A percentile compares a stretch with the other conserved stretches of the same genome.
Conservation (phyloP, 2,113 vertebrate species). For the Bucco capensis region DNA sequence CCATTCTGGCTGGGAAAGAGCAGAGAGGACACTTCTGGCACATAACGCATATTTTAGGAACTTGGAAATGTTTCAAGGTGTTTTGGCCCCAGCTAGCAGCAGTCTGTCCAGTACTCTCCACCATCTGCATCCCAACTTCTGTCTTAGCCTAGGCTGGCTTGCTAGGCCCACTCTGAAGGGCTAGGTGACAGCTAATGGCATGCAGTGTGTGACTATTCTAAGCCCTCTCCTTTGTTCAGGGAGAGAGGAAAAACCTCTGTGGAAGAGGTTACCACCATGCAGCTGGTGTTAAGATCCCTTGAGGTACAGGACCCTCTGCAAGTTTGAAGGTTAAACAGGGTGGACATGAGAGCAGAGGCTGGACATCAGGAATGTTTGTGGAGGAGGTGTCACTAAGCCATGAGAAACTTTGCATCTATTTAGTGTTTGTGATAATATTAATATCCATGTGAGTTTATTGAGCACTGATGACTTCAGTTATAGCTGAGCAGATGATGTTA, state of each 20-base stretch:
- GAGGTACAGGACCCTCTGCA: background rate
- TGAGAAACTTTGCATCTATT: background rate
- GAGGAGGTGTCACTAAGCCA: background rate
- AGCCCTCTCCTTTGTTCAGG: background rate
- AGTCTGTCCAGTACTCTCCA: background rate
- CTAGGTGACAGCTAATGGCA: background rate
- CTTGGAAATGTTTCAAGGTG: background rate
- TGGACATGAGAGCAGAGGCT: background rate
- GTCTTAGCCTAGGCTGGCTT: background rate
- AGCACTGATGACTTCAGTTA: background rate
- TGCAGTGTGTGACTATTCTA: background rate
- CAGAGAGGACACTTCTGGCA: background rate
- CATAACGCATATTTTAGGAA: background rate
- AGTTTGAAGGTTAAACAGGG: background rate
- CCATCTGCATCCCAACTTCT: background rate
- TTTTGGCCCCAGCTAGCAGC: background rate
- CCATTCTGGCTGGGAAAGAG: background rate
- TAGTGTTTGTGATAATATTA: background rate
- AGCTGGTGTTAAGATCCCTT: background rate
- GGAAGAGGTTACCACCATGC: fast-evolving
- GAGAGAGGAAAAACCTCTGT: background rate
- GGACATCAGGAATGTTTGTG: background rate
- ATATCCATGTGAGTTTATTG: background rate
- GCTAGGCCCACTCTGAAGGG: background rate
- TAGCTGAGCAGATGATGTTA: background rate